phyloP scores from a whole-genome alignment of 1,140 invertebrate genomes.

The Drosophila ironensis region DNA sequence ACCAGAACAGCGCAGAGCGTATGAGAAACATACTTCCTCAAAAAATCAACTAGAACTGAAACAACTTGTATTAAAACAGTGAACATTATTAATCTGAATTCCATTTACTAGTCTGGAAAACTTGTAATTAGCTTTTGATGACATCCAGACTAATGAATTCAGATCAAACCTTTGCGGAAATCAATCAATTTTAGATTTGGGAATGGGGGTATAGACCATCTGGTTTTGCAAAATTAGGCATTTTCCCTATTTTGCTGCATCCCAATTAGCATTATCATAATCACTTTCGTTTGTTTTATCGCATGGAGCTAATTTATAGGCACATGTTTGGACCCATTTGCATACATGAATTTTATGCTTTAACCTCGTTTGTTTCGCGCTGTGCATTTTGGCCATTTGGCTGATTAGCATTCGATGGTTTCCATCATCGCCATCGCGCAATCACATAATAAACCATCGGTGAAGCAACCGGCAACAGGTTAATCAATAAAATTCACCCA shows the following conservation, averaged over 20 bases:
- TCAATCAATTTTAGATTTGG: too few relatives aligned
- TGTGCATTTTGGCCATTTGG: slow-evolving; percentile 1
- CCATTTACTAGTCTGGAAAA: neutral
- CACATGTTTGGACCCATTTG: slow-evolving; percentile 9
- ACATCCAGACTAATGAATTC: neutral
- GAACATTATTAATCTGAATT: neutral
- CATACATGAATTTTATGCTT: neutral
- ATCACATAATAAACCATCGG: slow-evolving; percentile 13
- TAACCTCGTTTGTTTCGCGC: neutral
- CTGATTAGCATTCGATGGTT: slow-evolving; percentile 30
- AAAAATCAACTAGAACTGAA: neutral
- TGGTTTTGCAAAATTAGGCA: too few relatives aligned
- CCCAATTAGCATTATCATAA: too few relatives aligned
- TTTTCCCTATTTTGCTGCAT: too few relatives aligned
- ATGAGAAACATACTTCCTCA: slow-evolving; percentile 1
- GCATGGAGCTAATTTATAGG: too few relatives aligned
- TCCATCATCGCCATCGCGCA: neutral
- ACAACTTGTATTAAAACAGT: neutral
- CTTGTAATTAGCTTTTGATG: neutral
- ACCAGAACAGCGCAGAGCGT: neutral
- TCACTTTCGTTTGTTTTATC: too few relatives aligned
- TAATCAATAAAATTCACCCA: neutral
- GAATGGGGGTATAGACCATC: too few relatives aligned
- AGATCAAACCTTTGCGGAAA: too few relatives aligned
- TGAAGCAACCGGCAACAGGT: slow-evolving; percentile 20